Evolutionary conservation across 2,888 invertebrate genomes (phyloP).

Genomic region (Lucinisca nassula): DNA sequence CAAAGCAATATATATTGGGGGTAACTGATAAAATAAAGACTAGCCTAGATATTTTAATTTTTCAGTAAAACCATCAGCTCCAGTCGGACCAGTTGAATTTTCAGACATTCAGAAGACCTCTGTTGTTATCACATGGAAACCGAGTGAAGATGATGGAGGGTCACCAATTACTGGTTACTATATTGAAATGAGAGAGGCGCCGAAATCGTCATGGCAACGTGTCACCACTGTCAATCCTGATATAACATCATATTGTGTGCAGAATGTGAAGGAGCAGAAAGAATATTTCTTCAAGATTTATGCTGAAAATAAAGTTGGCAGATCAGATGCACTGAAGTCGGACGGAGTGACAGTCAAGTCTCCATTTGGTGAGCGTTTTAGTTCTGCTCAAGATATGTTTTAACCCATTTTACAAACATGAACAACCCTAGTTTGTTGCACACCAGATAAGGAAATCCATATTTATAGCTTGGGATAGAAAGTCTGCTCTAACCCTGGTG

Average conservation of each 20-base stretch:
- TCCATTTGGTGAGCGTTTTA: slow-evolving; percentile 79
- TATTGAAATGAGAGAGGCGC: slow-evolving; percentile 90
- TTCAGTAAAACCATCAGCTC: slow-evolving; percentile 80
- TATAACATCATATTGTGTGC: slow-evolving; percentile 82
- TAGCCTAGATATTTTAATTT: too few species aligned
- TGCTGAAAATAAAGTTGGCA: slow-evolving; percentile 86
- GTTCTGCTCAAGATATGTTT: too few species aligned
- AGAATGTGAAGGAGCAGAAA: slow-evolving; percentile 88
- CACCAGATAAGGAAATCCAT: too few species aligned
- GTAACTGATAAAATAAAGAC: too few species aligned
- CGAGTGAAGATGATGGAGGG: slow-evolving; percentile 95
- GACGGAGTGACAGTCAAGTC: slow-evolving; percentile 82
- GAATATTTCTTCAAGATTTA: slow-evolving; percentile 86
- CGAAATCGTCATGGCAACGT: slow-evolving; percentile 91
- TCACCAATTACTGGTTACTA: slow-evolving; percentile 90
- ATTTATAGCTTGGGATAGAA: too few species aligned
- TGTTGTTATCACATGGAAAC: slow-evolving; percentile 89
- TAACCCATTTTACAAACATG: too few species aligned
- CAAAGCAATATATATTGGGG: too few species aligned
- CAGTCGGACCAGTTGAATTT: slow-evolving; percentile 84
- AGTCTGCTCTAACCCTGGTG: too few species aligned
- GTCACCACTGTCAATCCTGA: slow-evolving; percentile 95
- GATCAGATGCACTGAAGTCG: slow-evolving; percentile 81
- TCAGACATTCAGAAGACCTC: slow-evolving; percentile 82
- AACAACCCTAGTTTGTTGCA: too few species aligned